Percentiles rank a stretch among this genome's conserved stretches.
Evolutionary conservation across 2,113 vertebrate species (phyloP).

Genomic region (Paramormyrops kingsleyae): DNA sequence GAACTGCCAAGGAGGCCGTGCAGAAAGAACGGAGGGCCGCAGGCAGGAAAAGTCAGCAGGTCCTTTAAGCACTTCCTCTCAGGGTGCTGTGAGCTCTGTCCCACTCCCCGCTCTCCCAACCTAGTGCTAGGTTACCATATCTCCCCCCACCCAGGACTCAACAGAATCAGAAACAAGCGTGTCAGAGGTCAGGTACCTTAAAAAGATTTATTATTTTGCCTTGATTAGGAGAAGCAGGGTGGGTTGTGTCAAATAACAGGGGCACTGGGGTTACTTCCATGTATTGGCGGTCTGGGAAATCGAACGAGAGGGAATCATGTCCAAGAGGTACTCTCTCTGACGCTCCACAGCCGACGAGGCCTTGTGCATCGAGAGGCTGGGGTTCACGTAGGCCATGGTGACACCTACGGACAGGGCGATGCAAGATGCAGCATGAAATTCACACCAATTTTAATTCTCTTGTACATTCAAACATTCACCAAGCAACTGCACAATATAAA

Average conservation of each 20-base stretch:
- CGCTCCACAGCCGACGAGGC: conserved; percentile 76
- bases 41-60: conserved; percentile 24
- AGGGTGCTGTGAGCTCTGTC: neutral
- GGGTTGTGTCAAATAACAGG: neutral
- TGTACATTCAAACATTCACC: neutral
- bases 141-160: neutral
- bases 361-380: conserved; percentile 82
- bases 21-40: neutral
- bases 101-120: neutral
- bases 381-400: conserved; percentile 83
- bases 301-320: conserved; percentile 93
- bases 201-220: conserved; percentile 3
- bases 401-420: conserved; percentile 61
- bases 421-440: conserved; percentile 11
- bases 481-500: neutral
- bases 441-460: neutral
- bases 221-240: neutral
- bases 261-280: conserved; percentile 77
- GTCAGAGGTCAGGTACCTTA: conserved; percentile 6
- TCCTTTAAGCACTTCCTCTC: conserved; percentile 41
- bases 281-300: conserved; percentile 85
- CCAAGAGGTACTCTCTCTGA: conserved; percentile 92
- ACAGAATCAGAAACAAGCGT: neutral
- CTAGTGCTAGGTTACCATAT: neutral
- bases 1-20: neutral